Conservation (phyloP, 2,113 vertebrate species). For the Nyctibius bracteatus region DNA sequence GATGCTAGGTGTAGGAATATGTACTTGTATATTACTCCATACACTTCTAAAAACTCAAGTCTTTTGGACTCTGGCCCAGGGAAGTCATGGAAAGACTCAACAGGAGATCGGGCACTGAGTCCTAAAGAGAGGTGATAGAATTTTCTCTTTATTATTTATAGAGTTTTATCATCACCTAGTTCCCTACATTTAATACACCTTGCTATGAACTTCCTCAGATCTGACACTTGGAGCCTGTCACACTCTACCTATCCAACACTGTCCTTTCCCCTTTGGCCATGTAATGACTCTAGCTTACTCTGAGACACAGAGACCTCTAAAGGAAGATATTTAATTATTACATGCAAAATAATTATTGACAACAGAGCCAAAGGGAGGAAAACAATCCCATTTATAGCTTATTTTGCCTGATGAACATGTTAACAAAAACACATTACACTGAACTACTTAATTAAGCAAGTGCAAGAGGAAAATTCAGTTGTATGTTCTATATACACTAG, state of each 20-base stretch:
- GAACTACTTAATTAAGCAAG: slow-evolving; percentile 61
- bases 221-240: neutral
- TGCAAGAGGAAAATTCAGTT: slow-evolving; percentile 45
- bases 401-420: neutral
- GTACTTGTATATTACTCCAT: neutral
- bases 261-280: neutral
- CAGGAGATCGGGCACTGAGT: rapidly evolving
- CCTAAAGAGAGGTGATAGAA: neutral
- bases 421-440: slow-evolving; percentile 33
- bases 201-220: neutral
- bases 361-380: neutral
- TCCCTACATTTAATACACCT: neutral
- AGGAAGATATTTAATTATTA: neutral
- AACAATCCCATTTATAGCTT: neutral
- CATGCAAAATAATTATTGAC: neutral
- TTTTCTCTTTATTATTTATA: neutral
- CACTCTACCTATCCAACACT: neutral
- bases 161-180: neutral
- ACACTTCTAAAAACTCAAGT: neutral
- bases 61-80: neutral
- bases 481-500: neutral
- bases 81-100: neutral
- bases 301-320: neutral
- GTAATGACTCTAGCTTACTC: neutral
- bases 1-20: neutral